These are phyloP conservation scores for Teleopsis dalmanni DNA, from an alignment of 1,140 invertebrate genomes.

Conservation along the genomic window DNA sequence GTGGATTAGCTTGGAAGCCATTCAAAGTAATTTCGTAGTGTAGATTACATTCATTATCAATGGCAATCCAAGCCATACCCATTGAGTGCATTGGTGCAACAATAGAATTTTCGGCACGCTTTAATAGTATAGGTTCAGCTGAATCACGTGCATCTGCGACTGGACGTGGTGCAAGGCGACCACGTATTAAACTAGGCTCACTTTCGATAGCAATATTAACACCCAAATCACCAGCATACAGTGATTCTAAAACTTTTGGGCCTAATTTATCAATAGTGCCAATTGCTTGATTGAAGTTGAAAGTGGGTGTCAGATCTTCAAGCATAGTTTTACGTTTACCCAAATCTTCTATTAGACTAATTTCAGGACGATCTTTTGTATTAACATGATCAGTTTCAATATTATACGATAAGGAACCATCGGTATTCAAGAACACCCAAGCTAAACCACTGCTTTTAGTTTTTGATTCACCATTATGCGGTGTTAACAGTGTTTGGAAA, in stretches of 20 bases:
- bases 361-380: conserved; percentile 52
- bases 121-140: conserved; percentile 57
- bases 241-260: conserved; percentile 64
- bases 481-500: conserved; percentile 60
- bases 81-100: conserved; percentile 48
- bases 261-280: conserved; percentile 58
- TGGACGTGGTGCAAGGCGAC: conserved; percentile 57
- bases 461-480: conserved; percentile 43
- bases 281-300: conserved; percentile 56
- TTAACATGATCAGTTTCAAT: conserved; percentile 52
- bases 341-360: conserved; percentile 62
- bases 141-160: conserved; percentile 68
- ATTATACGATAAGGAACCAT: conserved; percentile 66
- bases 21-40: conserved; percentile 67
- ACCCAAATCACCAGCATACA: conserved; percentile 70
- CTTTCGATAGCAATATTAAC: conserved; percentile 60
- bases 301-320: conserved; percentile 58
- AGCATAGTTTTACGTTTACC: conserved; percentile 60
- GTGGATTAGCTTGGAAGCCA: conserved; percentile 30
- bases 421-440: conserved; percentile 68
- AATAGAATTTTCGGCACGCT: conserved; percentile 48
- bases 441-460: conserved; percentile 57
- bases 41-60: conserved; percentile 72
- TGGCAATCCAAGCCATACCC: conserved; percentile 72
- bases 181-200: conserved; percentile 52